Conservation (phyloP, 2,113 vertebrate genomes). For the Chrysemys picta region DNA sequence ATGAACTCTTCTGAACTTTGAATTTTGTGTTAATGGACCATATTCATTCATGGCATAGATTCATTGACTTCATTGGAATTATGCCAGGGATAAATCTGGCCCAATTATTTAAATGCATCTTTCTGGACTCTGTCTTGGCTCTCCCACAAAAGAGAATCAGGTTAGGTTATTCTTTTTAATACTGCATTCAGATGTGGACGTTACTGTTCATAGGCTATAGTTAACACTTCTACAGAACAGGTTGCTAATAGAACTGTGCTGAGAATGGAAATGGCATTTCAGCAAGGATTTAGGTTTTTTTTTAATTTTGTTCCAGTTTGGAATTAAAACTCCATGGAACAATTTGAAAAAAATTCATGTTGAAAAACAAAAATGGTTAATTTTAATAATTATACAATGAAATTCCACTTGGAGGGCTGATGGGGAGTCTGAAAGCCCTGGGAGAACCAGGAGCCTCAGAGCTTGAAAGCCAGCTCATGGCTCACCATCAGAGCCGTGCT, state of each 20-base stretch:
- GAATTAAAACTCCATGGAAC: not conserved
- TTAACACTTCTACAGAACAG: not conserved
- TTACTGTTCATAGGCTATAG: not conserved
- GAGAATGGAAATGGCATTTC: not conserved
- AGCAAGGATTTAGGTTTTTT: not conserved
- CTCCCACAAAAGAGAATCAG: not conserved
- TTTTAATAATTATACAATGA: not conserved
- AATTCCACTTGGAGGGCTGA: not conserved
- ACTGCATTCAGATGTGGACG: not conserved
- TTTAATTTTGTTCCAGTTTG: not conserved
- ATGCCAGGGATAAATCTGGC: not conserved
- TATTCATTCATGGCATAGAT: not conserved
- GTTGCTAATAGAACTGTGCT: not conserved
- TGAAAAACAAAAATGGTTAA: not conserved
- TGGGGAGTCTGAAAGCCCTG: not conserved
- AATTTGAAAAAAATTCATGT: not conserved
- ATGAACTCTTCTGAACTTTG: not conserved
- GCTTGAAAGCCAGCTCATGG: not conserved
- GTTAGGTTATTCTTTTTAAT: not conserved
- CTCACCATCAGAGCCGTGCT: not conserved
- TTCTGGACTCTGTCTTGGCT: not conserved
- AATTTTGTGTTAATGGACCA: not conserved
- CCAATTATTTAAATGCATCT: not conserved
- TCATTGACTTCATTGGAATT: not conserved
- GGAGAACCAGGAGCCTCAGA: not conserved